These are phyloP conservation scores for Cervus canadensis DNA, from an alignment of 2,113 vertebrate species.

Conservation along the genomic window DNA sequence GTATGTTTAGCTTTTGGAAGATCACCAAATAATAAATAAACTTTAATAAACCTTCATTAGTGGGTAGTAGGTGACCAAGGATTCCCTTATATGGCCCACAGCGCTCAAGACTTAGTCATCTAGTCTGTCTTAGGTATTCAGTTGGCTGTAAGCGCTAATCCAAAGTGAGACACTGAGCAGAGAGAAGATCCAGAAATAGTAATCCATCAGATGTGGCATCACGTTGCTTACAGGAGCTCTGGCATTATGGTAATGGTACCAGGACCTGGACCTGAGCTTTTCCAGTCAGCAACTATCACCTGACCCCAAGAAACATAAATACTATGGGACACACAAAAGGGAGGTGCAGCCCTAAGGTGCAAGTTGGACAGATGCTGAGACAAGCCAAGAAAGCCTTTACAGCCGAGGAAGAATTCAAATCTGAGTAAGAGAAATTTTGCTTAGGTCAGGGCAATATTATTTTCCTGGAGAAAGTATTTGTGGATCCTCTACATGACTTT, in stretches of 20 bases:
- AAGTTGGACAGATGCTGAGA: not conserved
- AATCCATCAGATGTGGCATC: not conserved
- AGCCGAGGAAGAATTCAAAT: not conserved
- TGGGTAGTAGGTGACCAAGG: not conserved
- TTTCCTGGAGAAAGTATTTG: not conserved
- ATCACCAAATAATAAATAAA: not conserved
- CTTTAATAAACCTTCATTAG: not conserved
- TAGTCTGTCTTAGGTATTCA: not conserved
- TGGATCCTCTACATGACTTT: not conserved
- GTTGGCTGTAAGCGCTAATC: not conserved
- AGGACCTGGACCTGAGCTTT: not conserved
- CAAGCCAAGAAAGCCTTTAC: not conserved
- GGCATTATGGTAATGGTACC: not conserved
- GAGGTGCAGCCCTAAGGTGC: not conserved
- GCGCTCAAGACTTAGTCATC: not conserved
- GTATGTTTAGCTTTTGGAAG: not conserved
- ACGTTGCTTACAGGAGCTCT: not conserved
- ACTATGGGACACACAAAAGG: not conserved
- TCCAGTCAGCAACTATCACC: not conserved
- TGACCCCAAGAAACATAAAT: not conserved
- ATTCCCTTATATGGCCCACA: not conserved
- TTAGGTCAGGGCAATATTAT: not conserved
- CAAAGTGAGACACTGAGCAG: not conserved
- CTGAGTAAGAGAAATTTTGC: not conserved
- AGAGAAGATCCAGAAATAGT: slow-evolving; percentile 13